Base-by-base conservation (phyloP, 1,140 invertebrate species). In the Pseudomyrmex pallidus region DNA sequence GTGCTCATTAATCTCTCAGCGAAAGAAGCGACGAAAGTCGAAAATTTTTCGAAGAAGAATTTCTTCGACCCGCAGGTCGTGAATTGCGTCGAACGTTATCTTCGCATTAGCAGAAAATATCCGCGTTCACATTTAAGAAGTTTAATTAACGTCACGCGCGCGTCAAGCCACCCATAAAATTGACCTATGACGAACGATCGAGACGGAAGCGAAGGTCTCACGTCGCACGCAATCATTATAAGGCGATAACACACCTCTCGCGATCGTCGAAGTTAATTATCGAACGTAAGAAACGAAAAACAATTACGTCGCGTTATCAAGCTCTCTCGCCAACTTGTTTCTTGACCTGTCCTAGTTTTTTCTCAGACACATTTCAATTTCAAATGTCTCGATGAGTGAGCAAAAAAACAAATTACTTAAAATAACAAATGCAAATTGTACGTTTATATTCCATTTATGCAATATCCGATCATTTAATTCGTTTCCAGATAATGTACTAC, bases 41-140 rank as follows among this genome's bases (percentile, higher is more conserved):
- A 13, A 35, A 67, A 56, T 57, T 25, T 59, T 56, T 22, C 74
- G n/a, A 13, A 13, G 20, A 35, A 2, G 44, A 70, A 78, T 80
- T 61, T 80, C 66, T 80, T 57, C 35, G 5, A 64, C 15, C 8
- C 35, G 46, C 44, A 20, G 22, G 12, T 15, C 17, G 44, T 22
- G 61, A 61, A 59, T 59, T 17, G 22, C 63, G 15, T 64, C 74
- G 15, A 12, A 15, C 25, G 61, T 59, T 83, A 77, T 77, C 74
- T 77, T 52, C 61, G 44, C 62, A 74, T 66, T 66, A 66, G 35
- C 5, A 35, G 82, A 46, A 77, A 83, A 83, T 83, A 66, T 61
- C 61, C 73, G 62, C 50, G 62, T 48, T 66, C 50, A 15, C 74
- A 66, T 64, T 77, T 48, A 66, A 77, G 61, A 15, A 10, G n/a